Conservation (phyloP, 2,888 invertebrate species). For the Tenthredo amoena region DNA sequence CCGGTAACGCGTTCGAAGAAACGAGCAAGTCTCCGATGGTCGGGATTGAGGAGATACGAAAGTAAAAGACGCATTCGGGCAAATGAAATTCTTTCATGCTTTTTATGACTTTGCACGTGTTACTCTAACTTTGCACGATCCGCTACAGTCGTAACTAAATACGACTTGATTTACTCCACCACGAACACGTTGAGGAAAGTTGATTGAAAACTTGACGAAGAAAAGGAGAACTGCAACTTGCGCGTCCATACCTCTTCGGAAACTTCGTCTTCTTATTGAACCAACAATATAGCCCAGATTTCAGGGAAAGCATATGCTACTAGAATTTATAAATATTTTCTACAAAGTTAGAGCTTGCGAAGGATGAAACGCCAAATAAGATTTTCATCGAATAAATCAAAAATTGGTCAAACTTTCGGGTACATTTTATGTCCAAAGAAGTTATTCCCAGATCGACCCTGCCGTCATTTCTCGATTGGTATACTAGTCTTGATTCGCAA, state of each 20-base stretch:
- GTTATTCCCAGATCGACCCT: neutral
- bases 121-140: neutral
- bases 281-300: neutral
- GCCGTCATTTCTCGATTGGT: neutral
- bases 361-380: neutral
- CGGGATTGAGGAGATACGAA: conserved; percentile 4
- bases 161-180: conserved; percentile 20
- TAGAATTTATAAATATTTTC: conserved; percentile 15
- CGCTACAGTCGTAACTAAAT: conserved; percentile 23
- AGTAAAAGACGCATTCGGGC: conserved; percentile 18
- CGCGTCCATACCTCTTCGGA: neutral
- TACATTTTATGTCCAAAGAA: neutral
- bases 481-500: neutral
- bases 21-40: conserved; percentile 13
- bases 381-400: neutral
- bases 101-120: conserved; percentile 19
- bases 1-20: neutral
- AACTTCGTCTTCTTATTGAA: neutral
- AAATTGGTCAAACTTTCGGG: neutral
- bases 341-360: neutral
- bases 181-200: neutral
- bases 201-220: neutral
- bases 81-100: conserved; percentile 9
- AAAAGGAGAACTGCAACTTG: neutral
- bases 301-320: neutral